Conservation (phyloP, 2,113 vertebrate species). For the Origma solitaria region DNA sequence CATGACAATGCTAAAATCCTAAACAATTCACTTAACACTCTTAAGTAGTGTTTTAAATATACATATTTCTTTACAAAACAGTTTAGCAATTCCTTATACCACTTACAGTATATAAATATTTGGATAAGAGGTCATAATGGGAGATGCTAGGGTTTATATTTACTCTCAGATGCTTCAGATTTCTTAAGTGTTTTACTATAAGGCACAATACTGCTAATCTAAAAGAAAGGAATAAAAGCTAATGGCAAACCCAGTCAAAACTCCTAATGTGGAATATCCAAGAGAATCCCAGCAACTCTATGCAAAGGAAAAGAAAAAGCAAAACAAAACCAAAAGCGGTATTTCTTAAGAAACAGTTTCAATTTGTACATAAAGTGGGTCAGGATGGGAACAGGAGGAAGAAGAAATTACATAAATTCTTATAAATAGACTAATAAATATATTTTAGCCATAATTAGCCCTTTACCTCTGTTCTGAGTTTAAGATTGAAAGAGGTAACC, state of each 20-base stretch:
- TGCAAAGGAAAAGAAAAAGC: neutral
- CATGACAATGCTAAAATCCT: slow-evolving; percentile 47
- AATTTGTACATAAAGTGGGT: neutral
- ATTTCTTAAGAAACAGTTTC: neutral
- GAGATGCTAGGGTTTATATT: slow-evolving; percentile 45
- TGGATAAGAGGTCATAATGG: slow-evolving; percentile 42
- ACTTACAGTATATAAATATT: slow-evolving; percentile 47
- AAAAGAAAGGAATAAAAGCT: slow-evolving; percentile 36
- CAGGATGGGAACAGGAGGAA: neutral
- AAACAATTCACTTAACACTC: slow-evolving; percentile 20
- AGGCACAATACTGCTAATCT: slow-evolving; percentile 60
- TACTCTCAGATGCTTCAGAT: slow-evolving; percentile 44
- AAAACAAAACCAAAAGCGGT: neutral
- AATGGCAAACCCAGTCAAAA: neutral
- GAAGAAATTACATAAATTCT: slow-evolving; percentile 6
- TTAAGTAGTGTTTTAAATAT: slow-evolving; percentile 45
- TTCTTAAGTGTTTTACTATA: slow-evolving; percentile 40
- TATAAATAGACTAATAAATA: slow-evolving; percentile 67
- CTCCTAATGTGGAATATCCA: neutral
- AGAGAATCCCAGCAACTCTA: slow-evolving; percentile 2
- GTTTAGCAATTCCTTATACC: slow-evolving; percentile 43
- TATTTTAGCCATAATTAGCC: slow-evolving; percentile 50
- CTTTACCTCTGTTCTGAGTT: slow-evolving; percentile 61
- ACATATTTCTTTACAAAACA: slow-evolving; percentile 60
- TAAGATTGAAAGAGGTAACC: slow-evolving; percentile 58